These are phyloP conservation scores for Platypus cylindrus DNA, from an alignment of 2,888 invertebrate species.

Conservation along the genomic window DNA sequence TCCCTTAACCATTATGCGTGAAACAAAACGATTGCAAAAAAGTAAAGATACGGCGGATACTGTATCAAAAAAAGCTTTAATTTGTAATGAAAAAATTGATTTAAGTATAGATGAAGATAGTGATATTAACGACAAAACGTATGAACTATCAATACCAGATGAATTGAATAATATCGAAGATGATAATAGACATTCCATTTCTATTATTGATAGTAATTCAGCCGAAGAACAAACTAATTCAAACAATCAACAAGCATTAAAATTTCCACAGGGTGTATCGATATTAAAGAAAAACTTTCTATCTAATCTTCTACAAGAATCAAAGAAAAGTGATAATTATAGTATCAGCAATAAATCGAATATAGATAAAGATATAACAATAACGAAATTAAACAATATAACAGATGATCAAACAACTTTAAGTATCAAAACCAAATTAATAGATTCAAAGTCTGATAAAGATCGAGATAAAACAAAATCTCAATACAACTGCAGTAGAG, in stretches of 20 bases:
- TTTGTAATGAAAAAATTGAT: slow-evolving; percentile 40
- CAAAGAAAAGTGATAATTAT: slow-evolving; percentile 2
- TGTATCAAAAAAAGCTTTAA: slow-evolving; percentile 28
- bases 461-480: slow-evolving; percentile 31
- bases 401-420: slow-evolving; percentile 17
- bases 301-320: slow-evolving; percentile 4
- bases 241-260: slow-evolving; percentile 23
- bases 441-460: slow-evolving; percentile 23
- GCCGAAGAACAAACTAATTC: slow-evolving; percentile 22
- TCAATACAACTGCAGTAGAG: slow-evolving; percentile 31
- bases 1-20: slow-evolving; percentile 45
- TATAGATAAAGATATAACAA: slow-evolving; percentile 10
- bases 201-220: slow-evolving; percentile 21
- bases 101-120: slow-evolving; percentile 26
- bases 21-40: slow-evolving; percentile 16
- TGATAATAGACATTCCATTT: slow-evolving; percentile 33
- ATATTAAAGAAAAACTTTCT: slow-evolving; percentile 30
- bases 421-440: slow-evolving; percentile 15
- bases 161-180: slow-evolving; percentile 31
- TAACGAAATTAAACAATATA: slow-evolving; percentile 14
- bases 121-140: slow-evolving; percentile 25
- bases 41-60: background rate
- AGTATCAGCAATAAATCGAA: slow-evolving; percentile 4
- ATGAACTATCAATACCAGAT: slow-evolving; percentile 31
- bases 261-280: slow-evolving; percentile 37